Evolutionary conservation across 2,113 vertebrate species (phyloP), one percentile per base, ranked within the genome.

Genomic region (Corythornis cristatus): DNA sequence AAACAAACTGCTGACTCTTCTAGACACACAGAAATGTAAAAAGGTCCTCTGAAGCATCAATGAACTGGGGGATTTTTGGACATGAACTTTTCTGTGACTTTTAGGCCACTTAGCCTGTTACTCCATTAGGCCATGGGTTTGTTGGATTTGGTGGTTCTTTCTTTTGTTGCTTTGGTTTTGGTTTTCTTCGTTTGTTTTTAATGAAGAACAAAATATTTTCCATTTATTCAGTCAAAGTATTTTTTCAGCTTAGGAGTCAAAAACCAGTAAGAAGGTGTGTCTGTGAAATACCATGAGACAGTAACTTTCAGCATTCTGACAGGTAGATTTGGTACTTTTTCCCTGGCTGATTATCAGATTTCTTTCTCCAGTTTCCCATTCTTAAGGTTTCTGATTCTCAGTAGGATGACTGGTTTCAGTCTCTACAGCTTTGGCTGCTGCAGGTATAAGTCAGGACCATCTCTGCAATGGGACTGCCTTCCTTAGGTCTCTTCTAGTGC

Each of bases 1-100:
- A 95, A 95, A 92, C 92, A 92, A 93, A 89, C 88, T 94, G 76
- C 90, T 96, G 90, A 95, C 80, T 94, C 33, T 90, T 95, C 88
- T 90, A 92, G 95, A 93, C 57, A 83, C n/a, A 65, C 1, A 78
- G 57, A 90, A 78, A 75, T 67, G 53, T 13, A 57, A 75, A 90
- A 90, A 42, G 48, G 45, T 90, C 77, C 57, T 68, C 11, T 84
- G 43, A 70, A 74, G 54, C 57, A 76, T n/a, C 61, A 68, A 4
- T 31, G 28, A 28, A 48, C 31, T 67, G 29, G 66, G 61, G 3
- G 5, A 78, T 78, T 26, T 70, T 75, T 42, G 11, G 42, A 58
- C 12, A n/a, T 80, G 10, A 86, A 46, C 9, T 45, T 67, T 74
- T 71, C 72, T 37, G 26, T 71, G 51, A 71, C 74, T 93, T 90